A percentile compares a stretch with the other conserved stretches of the same genome.
Conservation (phyloP, 2,797 vertebrate species). For the Hoplostethus atlanticus region DNA sequence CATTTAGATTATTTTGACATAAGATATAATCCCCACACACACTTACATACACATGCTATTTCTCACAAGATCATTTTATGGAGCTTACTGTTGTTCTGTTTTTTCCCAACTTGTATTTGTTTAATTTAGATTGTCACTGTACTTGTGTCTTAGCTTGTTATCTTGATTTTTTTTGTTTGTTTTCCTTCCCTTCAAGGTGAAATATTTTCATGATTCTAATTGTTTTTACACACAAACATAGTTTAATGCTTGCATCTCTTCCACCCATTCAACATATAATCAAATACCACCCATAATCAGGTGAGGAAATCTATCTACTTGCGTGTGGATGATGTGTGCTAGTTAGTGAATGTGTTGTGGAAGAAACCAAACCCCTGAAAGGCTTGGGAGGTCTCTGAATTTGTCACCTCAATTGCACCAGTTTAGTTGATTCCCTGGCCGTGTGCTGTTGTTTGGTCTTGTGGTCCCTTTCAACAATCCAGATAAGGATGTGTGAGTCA, state of each 20-base stretch:
- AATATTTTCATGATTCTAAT: too few species aligned
- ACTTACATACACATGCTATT: background rate
- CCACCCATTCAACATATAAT: too few species aligned
- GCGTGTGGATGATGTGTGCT: background rate
- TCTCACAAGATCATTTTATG: background rate
- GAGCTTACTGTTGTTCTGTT: background rate
- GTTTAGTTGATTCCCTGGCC: too few species aligned
- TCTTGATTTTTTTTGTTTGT: background rate
- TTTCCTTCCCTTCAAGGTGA: too few species aligned
- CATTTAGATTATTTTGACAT: background rate
- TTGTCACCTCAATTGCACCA: too few species aligned
- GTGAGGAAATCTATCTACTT: background rate
- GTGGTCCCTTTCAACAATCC: background rate
- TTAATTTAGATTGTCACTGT: too few species aligned
- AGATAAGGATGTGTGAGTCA: background rate
- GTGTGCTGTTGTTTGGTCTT: background rate
- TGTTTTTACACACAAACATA: too few species aligned
- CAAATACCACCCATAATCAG: too few species aligned
- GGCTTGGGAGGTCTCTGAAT: too few species aligned
- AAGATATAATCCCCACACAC: background rate
- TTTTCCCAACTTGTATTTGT: background rate
- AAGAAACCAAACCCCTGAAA: too few species aligned
- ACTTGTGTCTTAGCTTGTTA: background rate
- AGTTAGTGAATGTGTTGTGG: too few species aligned
- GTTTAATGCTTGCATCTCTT: too few species aligned